Evolutionary conservation across 2,888 invertebrate genomes (phyloP).

Genomic region (Drosophila hamatofila): DNA sequence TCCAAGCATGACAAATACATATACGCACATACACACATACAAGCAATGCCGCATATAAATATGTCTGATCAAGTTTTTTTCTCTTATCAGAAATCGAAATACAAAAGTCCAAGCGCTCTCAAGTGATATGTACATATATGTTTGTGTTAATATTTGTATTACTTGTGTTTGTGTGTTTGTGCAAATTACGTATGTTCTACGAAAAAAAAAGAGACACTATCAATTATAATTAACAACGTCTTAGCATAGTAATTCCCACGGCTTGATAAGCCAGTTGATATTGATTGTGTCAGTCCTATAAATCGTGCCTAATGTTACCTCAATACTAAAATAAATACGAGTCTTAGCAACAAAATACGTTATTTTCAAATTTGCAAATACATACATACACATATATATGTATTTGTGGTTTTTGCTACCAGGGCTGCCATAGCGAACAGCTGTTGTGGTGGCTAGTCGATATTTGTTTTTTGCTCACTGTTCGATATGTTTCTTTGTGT

Average conservation of each 20-base stretch:
- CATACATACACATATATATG: neutral
- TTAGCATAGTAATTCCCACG: constrained; percentile 63
- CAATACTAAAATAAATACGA: constrained; percentile 4
- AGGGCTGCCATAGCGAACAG: constrained; percentile 28
- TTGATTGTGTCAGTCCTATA: constrained; percentile 72
- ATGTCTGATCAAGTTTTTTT: constrained; percentile 57
- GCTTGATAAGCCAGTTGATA: constrained; percentile 64
- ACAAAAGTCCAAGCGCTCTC: constrained; percentile 70
- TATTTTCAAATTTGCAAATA: constrained; percentile 31
- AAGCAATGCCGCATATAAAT: constrained; percentile 15
- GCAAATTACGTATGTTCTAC: constrained; percentile 24
- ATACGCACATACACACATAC: constrained; percentile 19
- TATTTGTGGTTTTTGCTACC: neutral
- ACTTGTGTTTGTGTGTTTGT: constrained; percentile 15
- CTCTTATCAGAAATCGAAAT: constrained; percentile 76
- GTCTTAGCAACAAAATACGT: constrained; percentile 54
- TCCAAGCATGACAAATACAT: constrained; percentile 45
- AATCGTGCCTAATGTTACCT: constrained; percentile 45
- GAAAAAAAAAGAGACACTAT: constrained; percentile 48
- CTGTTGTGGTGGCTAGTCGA: constrained; percentile 28
- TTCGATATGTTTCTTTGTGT: constrained; percentile 14
- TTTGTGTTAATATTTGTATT: neutral
- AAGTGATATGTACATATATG: constrained; percentile 20
- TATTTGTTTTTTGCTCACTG: neutral
- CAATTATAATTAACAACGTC: constrained; percentile 76